Evolutionary conservation across 23 tunicate species (phyloP).

Genomic region (Botrylloides violaceus): DNA sequence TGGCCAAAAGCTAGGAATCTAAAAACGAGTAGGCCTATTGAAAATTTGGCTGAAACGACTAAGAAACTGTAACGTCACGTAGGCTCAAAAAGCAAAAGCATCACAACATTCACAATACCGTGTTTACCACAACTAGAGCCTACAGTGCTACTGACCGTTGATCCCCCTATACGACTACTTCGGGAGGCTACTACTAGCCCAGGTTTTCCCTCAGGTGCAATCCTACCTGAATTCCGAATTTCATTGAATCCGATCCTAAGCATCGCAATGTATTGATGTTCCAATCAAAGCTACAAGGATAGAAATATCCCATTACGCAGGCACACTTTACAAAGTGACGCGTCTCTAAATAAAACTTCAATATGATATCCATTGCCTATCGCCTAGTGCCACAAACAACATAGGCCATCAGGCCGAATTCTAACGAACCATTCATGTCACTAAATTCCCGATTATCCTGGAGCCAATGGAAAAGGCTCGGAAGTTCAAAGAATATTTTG

Average conservation of each 20-base stretch:
- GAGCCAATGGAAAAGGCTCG: not conserved
- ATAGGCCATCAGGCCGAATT: no score
- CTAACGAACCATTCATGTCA: not conserved
- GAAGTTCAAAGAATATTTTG: not conserved
- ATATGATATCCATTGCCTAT: no score
- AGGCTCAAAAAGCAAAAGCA: no score
- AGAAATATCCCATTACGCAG: slow-evolving; percentile 36
- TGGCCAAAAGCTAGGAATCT: slow-evolving; percentile 53
- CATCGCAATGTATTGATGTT: slow-evolving; percentile 9
- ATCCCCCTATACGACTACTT: no score
- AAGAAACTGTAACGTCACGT: no score
- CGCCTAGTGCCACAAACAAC: no score
- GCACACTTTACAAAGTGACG: slow-evolving; percentile 47
- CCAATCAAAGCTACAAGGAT: slow-evolving; percentile 40
- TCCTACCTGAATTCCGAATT: slow-evolving; percentile 51
- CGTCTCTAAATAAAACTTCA: slow-evolving; percentile 16
- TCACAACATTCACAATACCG: no score
- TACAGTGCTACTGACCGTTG: no score
- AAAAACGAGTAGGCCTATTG: not conserved
- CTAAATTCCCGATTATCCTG: not conserved
- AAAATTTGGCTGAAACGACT: no score
- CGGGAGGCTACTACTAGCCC: no score
- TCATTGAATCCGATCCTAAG: slow-evolving; percentile 24
- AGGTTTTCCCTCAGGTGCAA: not conserved
- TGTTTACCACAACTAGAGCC: no score